Evolutionary conservation across 2,797 vertebrate species (phyloP), one percentile per base, ranked within the genome.

Genomic region (Sciaenops ocellatus): DNA sequence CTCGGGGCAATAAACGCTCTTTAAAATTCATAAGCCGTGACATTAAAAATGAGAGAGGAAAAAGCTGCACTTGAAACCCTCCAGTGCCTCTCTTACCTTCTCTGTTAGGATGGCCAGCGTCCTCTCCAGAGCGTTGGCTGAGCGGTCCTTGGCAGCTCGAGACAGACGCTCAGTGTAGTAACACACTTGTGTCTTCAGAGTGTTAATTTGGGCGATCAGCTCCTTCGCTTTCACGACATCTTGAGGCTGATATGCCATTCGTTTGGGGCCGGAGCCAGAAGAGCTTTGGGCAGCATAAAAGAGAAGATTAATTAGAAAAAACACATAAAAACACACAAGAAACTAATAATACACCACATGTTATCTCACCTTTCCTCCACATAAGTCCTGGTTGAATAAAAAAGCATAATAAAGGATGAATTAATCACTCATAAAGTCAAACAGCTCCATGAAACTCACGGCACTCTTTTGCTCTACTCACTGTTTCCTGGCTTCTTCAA

Each of bases 121-220:
- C 87, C 98, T 96, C 91, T 99, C 98, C 80, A 99, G 93, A 50
- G 97, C 96, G 69, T 98, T 99, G 87, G 97, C 94, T 0, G 98
- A 99, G 80, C 96, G 96, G 22, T 99, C 98, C 93, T 99, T 99
- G 74, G 98, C 98, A 3, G 98, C 95, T 85, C 98, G 96, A 1
- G 98, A 98, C 78, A 99, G 96, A 17, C 98, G 96, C 73, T 99
- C 98, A 0, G 97, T 95, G 74, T 99, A 99, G 94, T 99, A 99
- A 92, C 97, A 98, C 93, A 99, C 97, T 91, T 99, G 98, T 0
- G 98, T 99, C 94, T 99, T 99, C 87, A 99, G 94, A 4, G 97
- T 99, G 92, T 98, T 99, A 85, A 99, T 98, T 44, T 99, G 98
- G 70, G 96, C 97, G 55, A 99, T 99, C 69, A 99, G 97, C 94